Conservation (phyloP, 2,113 vertebrate genomes). For the Sylvilagus bachmani region DNA sequence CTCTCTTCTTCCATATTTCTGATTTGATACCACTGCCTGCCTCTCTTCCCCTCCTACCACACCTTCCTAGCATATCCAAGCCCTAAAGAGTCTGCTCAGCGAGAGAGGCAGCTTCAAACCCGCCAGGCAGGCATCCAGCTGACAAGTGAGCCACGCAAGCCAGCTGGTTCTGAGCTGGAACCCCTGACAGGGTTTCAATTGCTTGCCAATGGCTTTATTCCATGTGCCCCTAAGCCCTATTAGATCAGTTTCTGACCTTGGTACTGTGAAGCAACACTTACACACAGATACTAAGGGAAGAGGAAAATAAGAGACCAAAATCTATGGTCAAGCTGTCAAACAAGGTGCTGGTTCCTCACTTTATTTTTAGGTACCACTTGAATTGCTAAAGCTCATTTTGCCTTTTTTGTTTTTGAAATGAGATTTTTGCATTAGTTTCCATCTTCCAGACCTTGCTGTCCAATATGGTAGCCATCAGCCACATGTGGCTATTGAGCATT, state of each 20-base stretch:
- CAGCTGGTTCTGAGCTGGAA: conserved; percentile 41
- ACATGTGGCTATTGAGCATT: neutral
- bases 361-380: conserved; percentile 57
- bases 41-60: neutral
- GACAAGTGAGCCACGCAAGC: neutral
- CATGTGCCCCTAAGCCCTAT: neutral
- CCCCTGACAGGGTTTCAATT: conserved; percentile 8
- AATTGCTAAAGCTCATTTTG: conserved; percentile 51
- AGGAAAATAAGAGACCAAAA: conserved; percentile 33
- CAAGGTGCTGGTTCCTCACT: conserved; percentile 9
- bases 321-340: conserved; percentile 27
- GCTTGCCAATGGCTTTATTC: conserved; percentile 74
- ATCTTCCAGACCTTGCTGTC: neutral
- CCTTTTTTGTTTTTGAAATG: conserved; percentile 32
- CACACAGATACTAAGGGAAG: neutral
- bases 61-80: neutral
- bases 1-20: conserved; percentile 51
- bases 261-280: conserved; percentile 53
- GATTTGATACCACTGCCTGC: conserved; percentile 59
- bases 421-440: neutral
- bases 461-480: neutral
- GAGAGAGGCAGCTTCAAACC: conserved; percentile 30
- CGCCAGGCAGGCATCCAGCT: conserved; percentile 48
- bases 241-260: conserved; percentile 46
- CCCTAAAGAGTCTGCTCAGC: neutral